A percentile compares a stretch with the other conserved stretches of the same genome.
Conservation (phyloP, 2,797 vertebrate genomes). For the Gobionotothen gibberifrons region DNA sequence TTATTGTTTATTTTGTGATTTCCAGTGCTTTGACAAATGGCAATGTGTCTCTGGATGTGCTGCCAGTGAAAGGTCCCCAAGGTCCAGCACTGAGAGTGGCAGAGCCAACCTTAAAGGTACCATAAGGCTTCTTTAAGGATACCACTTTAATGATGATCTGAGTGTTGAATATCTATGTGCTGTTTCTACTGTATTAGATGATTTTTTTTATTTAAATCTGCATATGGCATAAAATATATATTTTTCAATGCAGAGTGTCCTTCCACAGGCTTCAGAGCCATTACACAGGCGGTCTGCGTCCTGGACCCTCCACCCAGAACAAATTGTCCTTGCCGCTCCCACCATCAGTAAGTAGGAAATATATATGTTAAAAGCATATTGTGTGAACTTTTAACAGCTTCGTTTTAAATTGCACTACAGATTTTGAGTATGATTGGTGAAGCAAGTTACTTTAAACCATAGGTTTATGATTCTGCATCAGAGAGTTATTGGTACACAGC, state of each 20-base stretch:
- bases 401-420: not conserved
- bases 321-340: constrained; percentile 86
- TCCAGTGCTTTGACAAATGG: constrained; percentile 77
- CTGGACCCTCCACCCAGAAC: constrained; percentile 90
- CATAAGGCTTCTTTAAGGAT: not conserved
- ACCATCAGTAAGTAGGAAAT: constrained; percentile 86
- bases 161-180: not conserved
- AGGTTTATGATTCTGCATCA: not conserved
- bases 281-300: constrained; percentile 65
- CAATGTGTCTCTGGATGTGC: constrained; percentile 90
- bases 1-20: constrained; percentile 38
- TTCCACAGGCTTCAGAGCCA: constrained; percentile 53
- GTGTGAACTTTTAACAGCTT: not conserved
- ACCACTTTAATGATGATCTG: not conserved
- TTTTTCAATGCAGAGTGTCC: not conserved
- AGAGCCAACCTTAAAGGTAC: constrained; percentile 71
- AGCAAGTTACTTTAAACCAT: not conserved
- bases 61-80: constrained; percentile 96
- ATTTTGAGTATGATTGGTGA: not conserved
- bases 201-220: not conserved
- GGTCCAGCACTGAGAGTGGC: constrained; percentile 77
- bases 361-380: not conserved
- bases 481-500: not conserved
- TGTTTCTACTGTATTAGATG: not conserved
- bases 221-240: not conserved